Evolutionary conservation across 2,888 invertebrate genomes (phyloP).

Genomic region (Heliothis peltigera): DNA sequence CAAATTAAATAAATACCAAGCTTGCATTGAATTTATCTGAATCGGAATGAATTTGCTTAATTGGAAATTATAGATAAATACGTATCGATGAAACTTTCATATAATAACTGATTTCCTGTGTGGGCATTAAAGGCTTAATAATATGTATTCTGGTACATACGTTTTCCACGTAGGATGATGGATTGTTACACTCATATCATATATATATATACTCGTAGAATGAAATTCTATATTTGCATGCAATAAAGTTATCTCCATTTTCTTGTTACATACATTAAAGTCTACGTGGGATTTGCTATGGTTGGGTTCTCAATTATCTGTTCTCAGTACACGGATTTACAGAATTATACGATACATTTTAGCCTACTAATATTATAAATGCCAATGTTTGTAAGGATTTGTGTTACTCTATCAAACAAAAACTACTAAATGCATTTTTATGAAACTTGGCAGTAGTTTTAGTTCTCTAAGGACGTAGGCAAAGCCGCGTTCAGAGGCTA

Average conservation of each 20-base stretch:
- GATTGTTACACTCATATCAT: too few relatives aligned
- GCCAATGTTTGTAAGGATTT: too few relatives aligned
- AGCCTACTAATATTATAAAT: too few relatives aligned
- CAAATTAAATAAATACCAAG: neutral
- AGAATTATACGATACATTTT: too few relatives aligned
- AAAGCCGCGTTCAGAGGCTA: too few relatives aligned
- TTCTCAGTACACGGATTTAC: neutral
- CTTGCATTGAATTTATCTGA: neutral
- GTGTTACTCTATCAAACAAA: too few relatives aligned
- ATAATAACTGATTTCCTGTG: neutral
- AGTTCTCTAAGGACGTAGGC: too few relatives aligned
- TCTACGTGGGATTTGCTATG: neutral
- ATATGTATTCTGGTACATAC: neutral
- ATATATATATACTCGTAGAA: too few relatives aligned
- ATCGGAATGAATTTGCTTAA: neutral
- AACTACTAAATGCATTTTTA: too few relatives aligned
- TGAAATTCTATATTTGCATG: constrained; percentile 2
- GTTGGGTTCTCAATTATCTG: neutral
- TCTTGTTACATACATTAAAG: neutral
- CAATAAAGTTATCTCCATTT: neutral
- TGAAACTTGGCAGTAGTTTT: too few relatives aligned
- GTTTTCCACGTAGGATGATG: neutral
- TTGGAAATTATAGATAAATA: neutral
- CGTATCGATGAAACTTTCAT: neutral
- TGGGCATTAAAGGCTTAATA: neutral